phyloP scores from a whole-genome alignment of 2,113 vertebrate species.

The Tachuris rubrigastra region DNA sequence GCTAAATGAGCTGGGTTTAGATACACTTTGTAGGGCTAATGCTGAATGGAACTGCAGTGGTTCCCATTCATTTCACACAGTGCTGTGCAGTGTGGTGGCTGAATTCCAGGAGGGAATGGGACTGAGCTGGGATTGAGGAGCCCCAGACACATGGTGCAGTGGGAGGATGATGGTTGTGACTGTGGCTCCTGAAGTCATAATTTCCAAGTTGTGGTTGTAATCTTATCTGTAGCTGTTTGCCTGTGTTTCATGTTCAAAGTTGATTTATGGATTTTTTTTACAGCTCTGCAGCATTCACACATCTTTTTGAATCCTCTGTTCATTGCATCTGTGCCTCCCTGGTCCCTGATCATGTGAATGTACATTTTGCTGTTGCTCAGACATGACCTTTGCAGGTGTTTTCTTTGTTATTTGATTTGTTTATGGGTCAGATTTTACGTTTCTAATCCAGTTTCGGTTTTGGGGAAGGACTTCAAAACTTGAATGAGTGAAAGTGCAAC shows the following conservation, averaged over 20 bases:
- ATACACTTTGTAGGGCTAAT: fast-evolving
- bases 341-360: background rate
- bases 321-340: background rate
- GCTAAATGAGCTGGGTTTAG: background rate
- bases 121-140: fast-evolving
- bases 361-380: background rate
- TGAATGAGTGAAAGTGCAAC: background rate
- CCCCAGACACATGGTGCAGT: fast-evolving
- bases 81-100: fast-evolving
- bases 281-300: background rate
- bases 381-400: background rate
- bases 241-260: background rate
- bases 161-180: fast-evolving
- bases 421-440: background rate
- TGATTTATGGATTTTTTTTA: background rate
- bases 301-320: background rate
- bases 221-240: background rate
- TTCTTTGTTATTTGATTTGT: background rate
- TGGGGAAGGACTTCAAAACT: background rate
- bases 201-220: background rate
- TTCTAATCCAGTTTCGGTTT: background rate
- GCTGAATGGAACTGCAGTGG: background rate
- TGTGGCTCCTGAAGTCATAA: background rate
- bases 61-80: fast-evolving
- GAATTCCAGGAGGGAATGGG: background rate